Evolutionary conservation across 2,113 vertebrate species (phyloP), one percentile per base, ranked within the genome.

Genomic region (Empidonax alnorum): DNA sequence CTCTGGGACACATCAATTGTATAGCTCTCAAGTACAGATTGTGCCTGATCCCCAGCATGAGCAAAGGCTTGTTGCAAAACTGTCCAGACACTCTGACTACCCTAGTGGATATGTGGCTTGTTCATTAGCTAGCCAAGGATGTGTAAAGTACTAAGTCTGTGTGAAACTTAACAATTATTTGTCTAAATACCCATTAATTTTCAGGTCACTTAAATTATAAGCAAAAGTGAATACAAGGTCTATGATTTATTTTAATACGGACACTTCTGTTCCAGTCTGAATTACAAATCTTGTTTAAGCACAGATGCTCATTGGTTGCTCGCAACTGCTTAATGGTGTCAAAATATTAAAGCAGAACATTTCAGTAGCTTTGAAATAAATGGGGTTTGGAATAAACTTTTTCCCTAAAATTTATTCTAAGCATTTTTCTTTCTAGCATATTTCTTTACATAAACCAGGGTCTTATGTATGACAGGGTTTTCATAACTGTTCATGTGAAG

Each of bases 21-120:
- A 2, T 28, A 1, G 0, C 3, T 62, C 0, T 59, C 21, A 21
- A 6, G 3, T 23, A 33, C 16, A 66, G 41, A 59, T 17, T 3
- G 7, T 61, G 30, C 39, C 55, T 76, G 58, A 74, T 33, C 15
- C 66, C 24, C 35, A 69, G 23, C 33, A 13, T 8, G 16, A 44
- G 9, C 41, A 76, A 90, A 91, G 3, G 6, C 18, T 55, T 6
- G 2, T 18, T 56, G 7, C 9, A 85, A 82, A 77, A 59, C 9
- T 44, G 17, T 13, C 11, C 39, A 94, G 33, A 21, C 30, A 44
- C 42, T 80, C 59, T 74, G 17, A 12, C 17, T 62, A 14, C 15
- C 10, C 12, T 22, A 31, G 3, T 50, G 20, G 14, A 39, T 33
- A 31, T 13, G 11, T 10, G 20, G 1, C 49, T 88, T 83, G 12